These are phyloP conservation scores for Drosophila tropicalis DNA, from an alignment of 1,140 invertebrate species.

Conservation along the genomic window DNA sequence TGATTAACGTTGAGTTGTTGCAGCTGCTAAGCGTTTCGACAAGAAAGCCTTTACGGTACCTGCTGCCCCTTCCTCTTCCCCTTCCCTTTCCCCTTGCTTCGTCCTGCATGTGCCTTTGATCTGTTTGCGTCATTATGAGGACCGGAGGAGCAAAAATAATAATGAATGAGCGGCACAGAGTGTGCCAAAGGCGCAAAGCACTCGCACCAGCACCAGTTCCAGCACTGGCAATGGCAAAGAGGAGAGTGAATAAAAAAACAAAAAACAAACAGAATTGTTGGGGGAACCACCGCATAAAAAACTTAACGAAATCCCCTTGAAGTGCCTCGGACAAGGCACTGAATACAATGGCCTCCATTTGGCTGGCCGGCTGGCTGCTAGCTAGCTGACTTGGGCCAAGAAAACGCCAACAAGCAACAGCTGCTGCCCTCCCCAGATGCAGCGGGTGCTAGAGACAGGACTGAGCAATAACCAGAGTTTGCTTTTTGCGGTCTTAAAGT, in stretches of 20 bases:
- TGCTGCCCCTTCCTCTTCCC: too few species aligned
- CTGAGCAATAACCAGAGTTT: constrained; percentile 14
- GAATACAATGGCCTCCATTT: constrained; percentile 65
- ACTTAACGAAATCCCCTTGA: constrained; percentile 45
- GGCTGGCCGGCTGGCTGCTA: neutral
- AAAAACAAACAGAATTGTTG: constrained; percentile 36
- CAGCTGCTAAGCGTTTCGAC: constrained; percentile 49
- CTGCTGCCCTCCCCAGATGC: constrained; percentile 37
- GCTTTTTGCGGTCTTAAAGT: constrained; percentile 62
- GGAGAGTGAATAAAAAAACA: constrained; percentile 32
- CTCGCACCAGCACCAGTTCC: neutral
- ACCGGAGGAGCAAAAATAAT: constrained; percentile 52
- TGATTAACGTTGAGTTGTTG: constrained; percentile 61
- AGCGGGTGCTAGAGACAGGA: neutral
- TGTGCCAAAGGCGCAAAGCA: constrained; percentile 63
- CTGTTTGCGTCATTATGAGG: constrained; percentile 58
- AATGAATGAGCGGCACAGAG: constrained; percentile 43
- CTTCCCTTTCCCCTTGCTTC: neutral
- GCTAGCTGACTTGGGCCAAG: constrained; percentile 38
- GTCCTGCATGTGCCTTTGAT: constrained; percentile 64
- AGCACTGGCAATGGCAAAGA: neutral
- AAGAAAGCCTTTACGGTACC: neutral
- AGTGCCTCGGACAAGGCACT: constrained; percentile 59
- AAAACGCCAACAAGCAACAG: constrained; percentile 67
- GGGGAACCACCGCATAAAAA: constrained; percentile 45